phyloP scores from a whole-genome alignment of 1,140 invertebrate species.

The Antheraea pernyi region DNA sequence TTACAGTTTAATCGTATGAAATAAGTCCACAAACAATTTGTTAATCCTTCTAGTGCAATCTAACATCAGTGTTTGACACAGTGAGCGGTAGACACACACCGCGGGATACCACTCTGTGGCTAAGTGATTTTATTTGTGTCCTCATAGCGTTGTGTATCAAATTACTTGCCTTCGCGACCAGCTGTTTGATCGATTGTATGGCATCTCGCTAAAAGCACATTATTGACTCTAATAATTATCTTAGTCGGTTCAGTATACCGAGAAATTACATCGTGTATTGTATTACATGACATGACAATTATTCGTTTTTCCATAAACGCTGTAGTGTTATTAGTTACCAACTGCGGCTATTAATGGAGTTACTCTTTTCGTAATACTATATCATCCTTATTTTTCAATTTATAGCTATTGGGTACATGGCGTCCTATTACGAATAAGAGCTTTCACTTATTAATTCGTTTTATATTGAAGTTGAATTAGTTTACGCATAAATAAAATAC shows the following conservation, averaged over 20 bases:
- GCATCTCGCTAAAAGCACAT: conserved; percentile 51
- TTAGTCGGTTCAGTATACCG: conserved; percentile 14
- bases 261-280: background rate
- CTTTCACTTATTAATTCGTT: no score
- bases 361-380: background rate
- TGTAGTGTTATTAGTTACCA: no score
- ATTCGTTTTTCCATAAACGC: conserved; percentile 2
- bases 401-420: no score
- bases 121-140: conserved; percentile 77
- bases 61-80: conserved; percentile 33
- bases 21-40: conserved; percentile 2
- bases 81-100: conserved; percentile 54
- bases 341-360: background rate
- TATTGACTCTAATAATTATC: conserved; percentile 62
- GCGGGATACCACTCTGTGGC: conserved; percentile 62
- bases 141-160: conserved; percentile 74
- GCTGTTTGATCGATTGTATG: conserved; percentile 70
- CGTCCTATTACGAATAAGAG: no score
- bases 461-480: no score
- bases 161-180: conserved; percentile 65
- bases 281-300: background rate
- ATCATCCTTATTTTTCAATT: no score
- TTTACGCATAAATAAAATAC: no score
- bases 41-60: conserved; percentile 32
- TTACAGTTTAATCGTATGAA: conserved; percentile 4